phyloP scores from a whole-genome alignment of 2,797 vertebrate species.

The Lophura swinhoii region DNA sequence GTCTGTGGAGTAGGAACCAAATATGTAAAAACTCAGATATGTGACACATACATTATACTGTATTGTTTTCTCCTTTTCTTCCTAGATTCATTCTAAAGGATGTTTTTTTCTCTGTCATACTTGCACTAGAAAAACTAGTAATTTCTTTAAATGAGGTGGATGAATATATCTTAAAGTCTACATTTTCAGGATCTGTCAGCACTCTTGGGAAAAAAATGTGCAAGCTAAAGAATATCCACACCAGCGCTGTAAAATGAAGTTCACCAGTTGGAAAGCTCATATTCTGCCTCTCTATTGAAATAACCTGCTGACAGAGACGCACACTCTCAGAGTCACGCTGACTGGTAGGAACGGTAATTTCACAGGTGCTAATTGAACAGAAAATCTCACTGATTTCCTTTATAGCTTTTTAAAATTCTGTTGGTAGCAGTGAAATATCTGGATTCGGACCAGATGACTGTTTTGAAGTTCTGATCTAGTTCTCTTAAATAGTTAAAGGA shows the following conservation, averaged over 20 bases:
- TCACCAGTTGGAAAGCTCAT: neutral
- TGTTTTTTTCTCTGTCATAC: neutral
- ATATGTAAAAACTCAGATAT: neutral
- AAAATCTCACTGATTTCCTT: neutral
- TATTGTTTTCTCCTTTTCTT: neutral
- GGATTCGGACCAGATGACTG: neutral
- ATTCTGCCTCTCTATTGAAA: neutral
- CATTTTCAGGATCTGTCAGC: neutral
- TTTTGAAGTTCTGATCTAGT: neutral
- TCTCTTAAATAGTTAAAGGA: neutral
- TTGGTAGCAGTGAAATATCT: neutral
- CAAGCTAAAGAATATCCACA: neutral
- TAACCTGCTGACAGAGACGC: fast-evolving
- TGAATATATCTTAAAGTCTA: neutral
- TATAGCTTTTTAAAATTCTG: neutral
- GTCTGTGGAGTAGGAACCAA: neutral
- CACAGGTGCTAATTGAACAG: neutral
- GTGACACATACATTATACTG: neutral
- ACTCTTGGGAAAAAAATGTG: neutral
- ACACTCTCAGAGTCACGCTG: neutral
- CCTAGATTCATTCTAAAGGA: neutral
- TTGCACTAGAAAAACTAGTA: neutral
- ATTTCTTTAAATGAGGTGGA: neutral
- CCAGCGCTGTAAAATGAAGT: neutral
- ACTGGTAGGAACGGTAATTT: neutral